Conservation (phyloP, 1,140 invertebrate species). For the Ditylenchus dipsaci region DNA sequence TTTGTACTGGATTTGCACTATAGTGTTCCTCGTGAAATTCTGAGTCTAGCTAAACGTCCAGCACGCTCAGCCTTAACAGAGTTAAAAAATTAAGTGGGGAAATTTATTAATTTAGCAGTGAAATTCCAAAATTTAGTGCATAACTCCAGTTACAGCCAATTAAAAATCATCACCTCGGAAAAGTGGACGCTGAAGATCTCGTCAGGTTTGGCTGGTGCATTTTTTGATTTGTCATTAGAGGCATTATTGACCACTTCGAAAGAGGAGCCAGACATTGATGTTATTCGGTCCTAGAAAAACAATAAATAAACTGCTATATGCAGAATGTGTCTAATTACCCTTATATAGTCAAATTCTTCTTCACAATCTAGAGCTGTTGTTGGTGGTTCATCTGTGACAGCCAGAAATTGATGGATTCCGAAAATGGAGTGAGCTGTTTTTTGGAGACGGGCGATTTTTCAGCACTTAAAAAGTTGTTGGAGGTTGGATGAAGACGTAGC, state of each 20-base stretch:
- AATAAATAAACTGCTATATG: too few relatives aligned
- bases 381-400: neutral
- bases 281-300: neutral
- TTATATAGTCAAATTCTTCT: neutral
- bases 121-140: too few relatives aligned
- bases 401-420: slow-evolving; percentile 2
- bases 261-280: neutral
- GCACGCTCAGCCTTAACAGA: too few relatives aligned
- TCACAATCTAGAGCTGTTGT: neutral
- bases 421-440: neutral
- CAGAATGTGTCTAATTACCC: too few relatives aligned
- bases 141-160: too few relatives aligned
- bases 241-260: neutral
- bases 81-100: too few relatives aligned
- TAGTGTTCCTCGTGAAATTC: too few relatives aligned
- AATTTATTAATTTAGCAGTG: too few relatives aligned
- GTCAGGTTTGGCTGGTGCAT: neutral
- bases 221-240: neutral
- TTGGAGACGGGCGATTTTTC: neutral
- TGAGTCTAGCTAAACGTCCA: too few relatives aligned
- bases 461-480: neutral
- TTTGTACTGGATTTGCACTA: too few relatives aligned
- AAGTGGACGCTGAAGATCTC: neutral
- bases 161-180: neutral
- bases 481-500: slow-evolving; percentile 1